A percentile compares a stretch with the other conserved stretches of the same genome.
Conservation (phyloP, 2,113 vertebrate genomes). For the Chaetura pelagica region DNA sequence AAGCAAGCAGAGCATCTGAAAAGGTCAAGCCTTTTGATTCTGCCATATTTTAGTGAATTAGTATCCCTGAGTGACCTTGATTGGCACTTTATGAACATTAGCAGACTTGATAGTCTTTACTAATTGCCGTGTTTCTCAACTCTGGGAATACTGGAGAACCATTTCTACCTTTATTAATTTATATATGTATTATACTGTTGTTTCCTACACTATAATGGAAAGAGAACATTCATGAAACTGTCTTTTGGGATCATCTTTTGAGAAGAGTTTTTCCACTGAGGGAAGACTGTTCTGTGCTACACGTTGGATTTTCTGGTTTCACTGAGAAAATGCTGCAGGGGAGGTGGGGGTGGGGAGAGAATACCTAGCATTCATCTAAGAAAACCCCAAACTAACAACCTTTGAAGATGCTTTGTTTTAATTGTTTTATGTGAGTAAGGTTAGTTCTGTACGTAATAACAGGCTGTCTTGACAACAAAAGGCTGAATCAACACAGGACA, state of each 20-base stretch:
- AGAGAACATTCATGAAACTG: background rate
- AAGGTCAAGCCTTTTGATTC: background rate
- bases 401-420: conserved; percentile 39
- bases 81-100: conserved; percentile 2
- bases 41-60: conserved; percentile 16
- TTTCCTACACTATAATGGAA: background rate
- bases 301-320: background rate
- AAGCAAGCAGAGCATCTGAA: background rate
- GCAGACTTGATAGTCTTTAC: conserved; percentile 5
- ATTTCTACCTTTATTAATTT: conserved; percentile 30
- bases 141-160: background rate
- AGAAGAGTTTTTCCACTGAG: background rate
- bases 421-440: conserved; percentile 1
- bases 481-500: conserved; percentile 49
- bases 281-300: background rate
- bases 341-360: background rate
- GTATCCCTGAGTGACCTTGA: background rate
- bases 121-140: background rate
- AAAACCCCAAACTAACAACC: background rate
- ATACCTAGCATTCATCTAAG: background rate
- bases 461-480: conserved; percentile 69
- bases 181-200: conserved; percentile 16
- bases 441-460: conserved; percentile 52
- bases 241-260: background rate
- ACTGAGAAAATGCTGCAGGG: background rate